Evolutionary conservation across 35 echinoderm and acorn worm species (phyloP).

Genomic region (Diadema setosum): DNA sequence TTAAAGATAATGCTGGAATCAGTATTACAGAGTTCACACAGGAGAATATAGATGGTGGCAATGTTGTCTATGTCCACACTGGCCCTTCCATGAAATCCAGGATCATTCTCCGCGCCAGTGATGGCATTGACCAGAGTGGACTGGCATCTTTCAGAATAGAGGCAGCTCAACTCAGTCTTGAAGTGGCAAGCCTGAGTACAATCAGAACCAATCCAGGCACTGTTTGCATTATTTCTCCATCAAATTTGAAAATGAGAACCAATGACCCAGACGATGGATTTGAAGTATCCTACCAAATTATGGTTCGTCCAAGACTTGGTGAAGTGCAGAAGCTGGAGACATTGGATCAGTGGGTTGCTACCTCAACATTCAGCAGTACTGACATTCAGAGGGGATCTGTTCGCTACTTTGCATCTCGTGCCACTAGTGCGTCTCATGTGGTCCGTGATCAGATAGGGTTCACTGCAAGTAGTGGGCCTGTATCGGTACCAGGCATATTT

Average conservation of each 20-base stretch:
- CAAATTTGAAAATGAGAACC: slow-evolving; percentile 49
- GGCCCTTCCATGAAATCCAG: slow-evolving; percentile 67
- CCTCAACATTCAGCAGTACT: slow-evolving; percentile 40
- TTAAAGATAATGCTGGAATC: neutral
- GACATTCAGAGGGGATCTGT: slow-evolving; percentile 56
- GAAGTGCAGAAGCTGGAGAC: slow-evolving; percentile 52
- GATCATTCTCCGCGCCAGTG: slow-evolving; percentile 70
- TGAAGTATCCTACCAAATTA: slow-evolving; percentile 38
- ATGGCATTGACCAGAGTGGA: slow-evolving; percentile 54
- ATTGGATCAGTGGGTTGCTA: slow-evolving; percentile 30
- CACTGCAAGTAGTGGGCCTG: slow-evolving; percentile 43
- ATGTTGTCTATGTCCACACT: slow-evolving; percentile 78
- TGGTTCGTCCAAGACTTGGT: slow-evolving; percentile 49
- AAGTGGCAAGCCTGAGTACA: slow-evolving; percentile 36
- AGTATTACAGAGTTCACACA: slow-evolving; percentile 73
- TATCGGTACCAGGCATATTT: slow-evolving; percentile 35
- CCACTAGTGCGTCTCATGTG: neutral
- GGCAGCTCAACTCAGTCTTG: slow-evolving; percentile 46
- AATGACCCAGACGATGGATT: slow-evolving; percentile 70
- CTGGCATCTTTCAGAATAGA: slow-evolving; percentile 85
- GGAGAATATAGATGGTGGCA: slow-evolving; percentile 59
- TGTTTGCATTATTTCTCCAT: slow-evolving; percentile 23
- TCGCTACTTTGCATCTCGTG: slow-evolving; percentile 42
- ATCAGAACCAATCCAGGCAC: slow-evolving; percentile 62
- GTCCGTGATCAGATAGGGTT: slow-evolving; percentile 58